Conservation (phyloP, 2,888 invertebrate genomes). For the Eupithecia abbreviata region DNA sequence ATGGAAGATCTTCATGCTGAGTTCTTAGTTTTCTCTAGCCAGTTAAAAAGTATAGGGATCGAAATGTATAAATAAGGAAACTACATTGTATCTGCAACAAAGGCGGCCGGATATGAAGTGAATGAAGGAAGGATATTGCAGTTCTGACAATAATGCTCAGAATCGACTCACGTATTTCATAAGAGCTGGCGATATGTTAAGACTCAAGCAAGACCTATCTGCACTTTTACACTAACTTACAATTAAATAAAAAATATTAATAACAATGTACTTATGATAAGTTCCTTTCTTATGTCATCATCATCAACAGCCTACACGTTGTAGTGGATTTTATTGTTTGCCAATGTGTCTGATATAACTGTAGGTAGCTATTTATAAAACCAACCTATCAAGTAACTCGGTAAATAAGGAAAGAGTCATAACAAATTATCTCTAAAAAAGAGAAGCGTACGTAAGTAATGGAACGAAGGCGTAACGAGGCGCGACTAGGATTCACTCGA, state of each 20-base stretch:
- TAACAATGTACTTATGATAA: background rate
- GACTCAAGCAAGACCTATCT: background rate
- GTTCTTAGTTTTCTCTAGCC: background rate
- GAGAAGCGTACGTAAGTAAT: conserved; percentile 10
- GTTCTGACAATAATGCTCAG: background rate
- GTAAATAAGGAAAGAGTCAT: conserved; percentile 9
- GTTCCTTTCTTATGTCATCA: background rate
- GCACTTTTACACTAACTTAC: background rate
- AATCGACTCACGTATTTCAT: conserved; percentile 1
- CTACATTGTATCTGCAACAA: background rate
- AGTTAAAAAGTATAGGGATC: background rate
- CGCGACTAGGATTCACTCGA: background rate
- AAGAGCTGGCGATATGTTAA: background rate
- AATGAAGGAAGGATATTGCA: conserved; percentile 4
- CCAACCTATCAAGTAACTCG: background rate
- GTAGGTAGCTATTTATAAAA: background rate
- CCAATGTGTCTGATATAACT: background rate
- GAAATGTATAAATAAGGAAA: background rate
- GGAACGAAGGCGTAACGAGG: conserved; percentile 12
- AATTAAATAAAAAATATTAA: background rate
- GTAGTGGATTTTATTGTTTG: background rate
- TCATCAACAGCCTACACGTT: background rate
- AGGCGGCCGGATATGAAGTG: background rate
- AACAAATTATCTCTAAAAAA: background rate
- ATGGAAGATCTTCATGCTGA: background rate